Evolutionary conservation across 2,797 vertebrate genomes (phyloP), one percentile per base, ranked within the genome.

Genomic region (Falco columbarius): DNA sequence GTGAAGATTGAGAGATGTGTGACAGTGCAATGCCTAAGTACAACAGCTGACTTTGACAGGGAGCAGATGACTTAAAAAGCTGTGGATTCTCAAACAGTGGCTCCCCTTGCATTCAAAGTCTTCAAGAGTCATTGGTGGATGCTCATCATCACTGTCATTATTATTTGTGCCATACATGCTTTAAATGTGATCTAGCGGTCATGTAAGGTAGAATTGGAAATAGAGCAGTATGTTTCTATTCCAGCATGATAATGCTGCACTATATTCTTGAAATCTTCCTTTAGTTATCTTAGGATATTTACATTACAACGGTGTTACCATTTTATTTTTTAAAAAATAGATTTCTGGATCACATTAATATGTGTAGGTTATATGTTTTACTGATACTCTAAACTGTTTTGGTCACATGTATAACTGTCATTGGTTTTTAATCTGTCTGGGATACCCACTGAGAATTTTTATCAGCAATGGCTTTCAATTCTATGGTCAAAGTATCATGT

Each of bases 161-260:
- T 29, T 42, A 14, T 51, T 10, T 61, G 5, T 54, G 5, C 5
- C 2, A n/a, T 81, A 32, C 1, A 0, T 54, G 7, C 14, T 47
- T 84, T 67, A 66, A 61, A 47, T 42, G 18, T 38, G 30, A 4
- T 49, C 65, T 71, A 54, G 32, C 54, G 85, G 20, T 65, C 29
- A 21, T 6, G 9, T 72, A 32, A 79, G 23, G 18, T 52, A 42
- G n/a, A 65, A 49, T 10, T 67, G 47, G 20, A 81, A 81, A 61
- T 44, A 24, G 34, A 30, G 7, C 21, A 16, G 26, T 77, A 14
- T 61, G 5, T 72, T 86, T 66, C 24, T 18, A 40, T 72, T 76
- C 12, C 21, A 67, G 26, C 1, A 23, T 38, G 18, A 36, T 72
- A 71, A 70, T 23, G 14, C 34, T 51, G 13, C 26, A 24, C 19